Evolutionary conservation across 2,797 vertebrate species (phyloP).

Genomic region (Botia kubotai): DNA sequence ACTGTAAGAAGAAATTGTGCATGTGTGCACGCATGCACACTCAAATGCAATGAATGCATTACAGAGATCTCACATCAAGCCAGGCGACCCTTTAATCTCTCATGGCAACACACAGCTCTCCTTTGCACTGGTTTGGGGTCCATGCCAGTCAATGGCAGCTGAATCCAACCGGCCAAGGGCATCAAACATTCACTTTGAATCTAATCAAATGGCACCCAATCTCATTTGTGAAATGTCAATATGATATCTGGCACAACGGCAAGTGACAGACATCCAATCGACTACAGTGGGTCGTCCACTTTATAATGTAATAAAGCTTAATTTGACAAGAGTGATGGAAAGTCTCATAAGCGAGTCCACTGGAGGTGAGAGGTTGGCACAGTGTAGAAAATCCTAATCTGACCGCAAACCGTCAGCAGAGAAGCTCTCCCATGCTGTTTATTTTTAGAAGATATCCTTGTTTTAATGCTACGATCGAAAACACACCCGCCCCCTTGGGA

Average conservation of each 20-base stretch:
- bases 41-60: constrained; percentile 10
- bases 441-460: constrained; percentile 39
- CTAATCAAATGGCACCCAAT: constrained; percentile 56
- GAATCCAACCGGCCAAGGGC: constrained; percentile 55
- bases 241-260: constrained; percentile 62
- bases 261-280: constrained; percentile 54
- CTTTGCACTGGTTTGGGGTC: constrained; percentile 28
- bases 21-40: not conserved
- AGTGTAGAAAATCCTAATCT: not conserved
- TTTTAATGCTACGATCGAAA: constrained; percentile 36
- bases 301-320: constrained; percentile 49
- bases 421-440: constrained; percentile 1
- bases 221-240: constrained; percentile 67
- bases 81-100: not conserved
- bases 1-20: constrained; percentile 47
- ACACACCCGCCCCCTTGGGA: constrained; percentile 40
- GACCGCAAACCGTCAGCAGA: not conserved
- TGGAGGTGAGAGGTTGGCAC: constrained; percentile 20
- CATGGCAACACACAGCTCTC: constrained; percentile 30
- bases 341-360: not conserved
- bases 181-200: constrained; percentile 56
- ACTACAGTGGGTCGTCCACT: constrained; percentile 37
- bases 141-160: constrained; percentile 45
- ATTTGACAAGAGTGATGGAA: constrained; percentile 42
- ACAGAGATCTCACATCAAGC: not conserved